Conservation (phyloP, 2,888 invertebrate genomes). For the Idaea biselata region DNA sequence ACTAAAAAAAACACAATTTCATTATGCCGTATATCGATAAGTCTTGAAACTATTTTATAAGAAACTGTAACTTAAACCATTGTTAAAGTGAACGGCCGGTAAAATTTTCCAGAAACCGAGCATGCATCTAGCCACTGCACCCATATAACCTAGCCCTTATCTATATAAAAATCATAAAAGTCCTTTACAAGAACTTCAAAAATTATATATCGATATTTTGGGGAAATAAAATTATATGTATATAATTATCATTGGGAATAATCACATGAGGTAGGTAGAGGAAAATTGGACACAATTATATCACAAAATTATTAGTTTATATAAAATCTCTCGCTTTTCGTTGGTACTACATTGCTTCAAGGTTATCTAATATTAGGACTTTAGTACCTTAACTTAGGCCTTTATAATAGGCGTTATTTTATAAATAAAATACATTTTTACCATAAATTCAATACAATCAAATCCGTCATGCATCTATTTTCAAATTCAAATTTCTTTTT, state of each 20-base stretch:
- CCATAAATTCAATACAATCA: constrained; percentile 26
- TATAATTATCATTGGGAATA: constrained; percentile 3
- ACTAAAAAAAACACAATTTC: too few relatives aligned
- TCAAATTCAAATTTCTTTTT: constrained; percentile 7
- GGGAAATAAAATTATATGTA: not conserved
- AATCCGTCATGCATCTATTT: constrained; percentile 6
- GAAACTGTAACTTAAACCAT: too few relatives aligned
- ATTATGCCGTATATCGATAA: too few relatives aligned
- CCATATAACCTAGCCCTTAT: too few relatives aligned
- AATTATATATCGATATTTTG: not conserved
- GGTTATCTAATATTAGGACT: not conserved
- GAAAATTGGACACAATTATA: constrained; percentile 4
- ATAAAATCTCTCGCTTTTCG: not conserved
- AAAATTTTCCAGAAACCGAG: too few relatives aligned
- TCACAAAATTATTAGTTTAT: constrained; percentile 1
- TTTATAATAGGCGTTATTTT: not conserved
- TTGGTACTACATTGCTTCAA: not conserved
- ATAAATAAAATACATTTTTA: constrained; percentile 16
- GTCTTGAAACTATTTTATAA: too few relatives aligned
- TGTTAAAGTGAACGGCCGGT: too few relatives aligned
- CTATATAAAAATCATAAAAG: too few relatives aligned
- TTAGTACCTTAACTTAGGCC: not conserved
- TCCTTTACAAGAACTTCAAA: too few relatives aligned
- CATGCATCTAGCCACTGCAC: too few relatives aligned
- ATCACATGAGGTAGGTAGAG: constrained; percentile 2